These are phyloP conservation scores for Halesus radiatus DNA, from an alignment of 1,140 invertebrate species.

Conservation along the genomic window DNA sequence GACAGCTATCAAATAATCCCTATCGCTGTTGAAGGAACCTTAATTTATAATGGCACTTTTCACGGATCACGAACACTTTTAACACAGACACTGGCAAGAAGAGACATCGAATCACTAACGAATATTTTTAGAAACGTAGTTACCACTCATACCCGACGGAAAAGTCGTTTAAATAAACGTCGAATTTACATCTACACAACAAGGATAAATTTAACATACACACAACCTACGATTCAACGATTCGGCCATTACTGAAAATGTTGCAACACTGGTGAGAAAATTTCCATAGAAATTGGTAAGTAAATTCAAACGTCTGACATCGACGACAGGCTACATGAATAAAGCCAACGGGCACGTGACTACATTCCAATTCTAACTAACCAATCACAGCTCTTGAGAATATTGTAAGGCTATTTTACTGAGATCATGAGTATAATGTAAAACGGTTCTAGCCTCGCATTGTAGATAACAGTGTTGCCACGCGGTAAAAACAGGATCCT, in stretches of 20 bases:
- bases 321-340: neutral
- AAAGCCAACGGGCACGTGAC: too few species aligned
- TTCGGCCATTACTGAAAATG: slow-evolving; percentile 49
- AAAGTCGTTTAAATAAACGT: slow-evolving; percentile 39
- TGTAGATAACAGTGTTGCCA: too few species aligned
- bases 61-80: slow-evolving; percentile 42
- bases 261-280: slow-evolving; percentile 16
- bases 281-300: neutral
- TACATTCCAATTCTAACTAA: too few species aligned
- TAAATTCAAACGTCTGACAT: neutral
- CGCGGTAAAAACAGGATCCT: too few species aligned
- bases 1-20: slow-evolving; percentile 43
- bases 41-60: slow-evolving; percentile 35
- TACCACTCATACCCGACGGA: slow-evolving; percentile 46
- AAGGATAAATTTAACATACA: slow-evolving; percentile 4
- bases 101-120: slow-evolving; percentile 45
- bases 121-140: slow-evolving; percentile 20
- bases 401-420: too few species aligned
- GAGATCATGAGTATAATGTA: too few species aligned
- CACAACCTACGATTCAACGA: slow-evolving; percentile 24
- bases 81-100: slow-evolving; percentile 28
- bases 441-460: too few species aligned
- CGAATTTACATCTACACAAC: slow-evolving; percentile 47
- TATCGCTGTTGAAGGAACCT: slow-evolving; percentile 34
- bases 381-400: too few species aligned